These are phyloP conservation scores for Sylvia borin DNA, from an alignment of 2,797 vertebrate genomes.

Conservation along the genomic window DNA sequence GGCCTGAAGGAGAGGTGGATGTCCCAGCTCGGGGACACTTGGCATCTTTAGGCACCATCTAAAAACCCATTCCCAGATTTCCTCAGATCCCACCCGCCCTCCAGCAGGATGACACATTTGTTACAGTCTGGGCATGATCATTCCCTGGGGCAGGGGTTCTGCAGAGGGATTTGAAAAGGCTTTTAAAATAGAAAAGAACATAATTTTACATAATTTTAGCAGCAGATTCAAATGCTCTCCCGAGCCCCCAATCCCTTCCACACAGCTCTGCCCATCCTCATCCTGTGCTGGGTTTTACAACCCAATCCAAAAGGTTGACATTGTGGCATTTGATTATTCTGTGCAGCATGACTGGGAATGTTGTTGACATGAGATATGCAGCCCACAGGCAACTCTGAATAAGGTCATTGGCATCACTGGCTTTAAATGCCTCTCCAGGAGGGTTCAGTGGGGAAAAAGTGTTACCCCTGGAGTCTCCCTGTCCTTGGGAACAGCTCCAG, in stretches of 20 bases:
- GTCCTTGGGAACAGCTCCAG: background rate
- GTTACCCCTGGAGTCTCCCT: background rate
- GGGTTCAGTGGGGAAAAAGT: background rate
- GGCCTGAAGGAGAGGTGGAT: background rate
- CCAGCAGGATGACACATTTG: background rate
- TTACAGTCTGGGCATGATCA: background rate
- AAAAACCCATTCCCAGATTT: background rate
- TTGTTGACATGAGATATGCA: conserved; percentile 25
- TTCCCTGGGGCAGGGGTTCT: background rate
- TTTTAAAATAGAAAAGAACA: background rate
- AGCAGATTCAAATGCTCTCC: background rate
- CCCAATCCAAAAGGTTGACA: background rate
- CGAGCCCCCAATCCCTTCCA: background rate
- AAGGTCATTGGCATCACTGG: background rate
- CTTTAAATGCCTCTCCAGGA: background rate
- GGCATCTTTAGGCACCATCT: background rate
- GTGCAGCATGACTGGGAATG: background rate
- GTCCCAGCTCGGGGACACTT: background rate
- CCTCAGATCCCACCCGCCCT: background rate
- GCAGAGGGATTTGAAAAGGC: background rate
- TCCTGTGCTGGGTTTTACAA: background rate
- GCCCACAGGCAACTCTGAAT: background rate
- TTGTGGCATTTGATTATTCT: conserved; percentile 15
- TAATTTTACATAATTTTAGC: background rate
- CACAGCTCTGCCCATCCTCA: background rate